Evolutionary conservation across 1,140 invertebrate species (phyloP), one percentile per base, ranked within the genome.

Genomic region (Spodoptera frugiperda): DNA sequence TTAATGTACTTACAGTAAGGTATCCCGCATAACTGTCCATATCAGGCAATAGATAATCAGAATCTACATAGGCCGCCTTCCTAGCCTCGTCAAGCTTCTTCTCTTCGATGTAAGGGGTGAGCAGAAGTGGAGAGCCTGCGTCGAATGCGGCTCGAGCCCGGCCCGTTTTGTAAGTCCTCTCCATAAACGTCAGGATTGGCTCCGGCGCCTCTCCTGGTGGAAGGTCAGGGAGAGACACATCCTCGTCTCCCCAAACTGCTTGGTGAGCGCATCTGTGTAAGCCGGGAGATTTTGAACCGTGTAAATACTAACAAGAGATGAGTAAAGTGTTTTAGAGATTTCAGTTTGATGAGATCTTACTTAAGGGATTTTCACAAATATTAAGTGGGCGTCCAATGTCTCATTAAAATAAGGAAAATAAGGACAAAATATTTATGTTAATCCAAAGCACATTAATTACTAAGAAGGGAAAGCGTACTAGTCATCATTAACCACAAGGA

Each of bases 1-100:
- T 30, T 30, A 5, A 3, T 30, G 25, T 9, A 81, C 82, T 88
- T 80, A 93, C 92, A 11, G 91, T 93, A 55, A 93, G 84, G 80
- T 94, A 94, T 30, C 94, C 94, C 44, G 93, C 87, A 75, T 94
- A 93, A 77, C 93, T 94, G 15, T 92, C 88, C 82, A 93, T 88
- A 53, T 81, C 89, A 14, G 91, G 92, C 9, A 92, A 57, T 17
- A 94, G 53, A 71, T 89, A 88, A 0, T 90, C 88, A 0, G 89
- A 81, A 57, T 93, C 88, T 0, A 94, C 93, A n/a, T 78, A 82
- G 0, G 94, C 92, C 3, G 89, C 89, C 53, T 88, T 82, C 73
- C 89, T 87, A 0, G 90, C 94, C 53, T 93, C 91, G 48, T 91
- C 83, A 3, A 93, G 33, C 33, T 88, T 87, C n/a, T 90, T 90